A percentile compares a stretch with the other conserved stretches of the same genome.
Evolutionary conservation across 1,140 invertebrate genomes (phyloP).

Genomic region (Lepidostoma basale): DNA sequence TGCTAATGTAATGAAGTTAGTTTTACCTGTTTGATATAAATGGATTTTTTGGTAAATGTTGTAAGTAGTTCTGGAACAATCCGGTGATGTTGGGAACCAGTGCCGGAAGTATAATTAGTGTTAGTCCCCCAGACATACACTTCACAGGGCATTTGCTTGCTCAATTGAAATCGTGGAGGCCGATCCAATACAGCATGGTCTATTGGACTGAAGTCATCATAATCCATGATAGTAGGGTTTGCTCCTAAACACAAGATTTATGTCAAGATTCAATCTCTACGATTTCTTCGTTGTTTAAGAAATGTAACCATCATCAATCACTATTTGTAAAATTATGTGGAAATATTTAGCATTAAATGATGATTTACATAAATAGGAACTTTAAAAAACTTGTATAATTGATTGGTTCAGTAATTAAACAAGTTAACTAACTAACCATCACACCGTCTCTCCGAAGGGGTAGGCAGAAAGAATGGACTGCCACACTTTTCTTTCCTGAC

Average conservation of each 20-base stretch:
- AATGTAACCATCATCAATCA: not conserved
- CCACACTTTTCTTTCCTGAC: no score
- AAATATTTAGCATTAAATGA: no score
- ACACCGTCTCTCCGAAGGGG: no score
- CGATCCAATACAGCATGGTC: constrained; percentile 57
- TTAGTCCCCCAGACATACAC: constrained; percentile 78
- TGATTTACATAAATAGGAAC: no score
- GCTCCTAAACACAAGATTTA: no score
- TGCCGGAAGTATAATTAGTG: constrained; percentile 74
- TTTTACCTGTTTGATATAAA: constrained; percentile 54
- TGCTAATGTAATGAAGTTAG: no score
- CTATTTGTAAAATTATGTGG: no score
- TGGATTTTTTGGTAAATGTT: constrained; percentile 53
- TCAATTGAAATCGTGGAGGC: constrained; percentile 39
- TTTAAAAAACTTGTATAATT: no score
- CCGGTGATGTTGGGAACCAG: constrained; percentile 54
- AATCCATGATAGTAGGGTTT: constrained; percentile 56
- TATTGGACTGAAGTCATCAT: constrained; percentile 56
- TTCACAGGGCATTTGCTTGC: constrained; percentile 54
- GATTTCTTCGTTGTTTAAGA: not conserved
- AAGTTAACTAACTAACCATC: no score
- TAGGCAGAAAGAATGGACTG: no score
- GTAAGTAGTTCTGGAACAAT: constrained; percentile 53
- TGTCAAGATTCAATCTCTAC: no score
- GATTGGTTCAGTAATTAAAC: no score